Base-by-base conservation (phyloP, 2,888 invertebrate genomes). In the Phrixothrix hirtus region DNA sequence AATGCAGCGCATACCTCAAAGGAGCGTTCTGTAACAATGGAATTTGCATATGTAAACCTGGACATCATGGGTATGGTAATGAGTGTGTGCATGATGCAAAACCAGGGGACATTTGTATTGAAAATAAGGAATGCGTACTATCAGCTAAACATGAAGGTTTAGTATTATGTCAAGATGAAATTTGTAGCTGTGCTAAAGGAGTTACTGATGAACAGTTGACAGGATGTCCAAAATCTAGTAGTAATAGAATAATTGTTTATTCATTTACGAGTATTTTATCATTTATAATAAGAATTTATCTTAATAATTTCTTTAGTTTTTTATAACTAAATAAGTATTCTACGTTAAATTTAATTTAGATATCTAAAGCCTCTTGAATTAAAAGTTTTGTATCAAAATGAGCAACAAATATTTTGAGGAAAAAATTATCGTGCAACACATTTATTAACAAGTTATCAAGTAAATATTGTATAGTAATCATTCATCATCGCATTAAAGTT, bases 1-100 rank as follows among this genome's bases (percentile, higher is more conserved):
- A 75, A 52, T 75, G 75, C 46, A 67, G 66, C 1, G 66, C 65
- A 44, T 69, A 65, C 54, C 55, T 75, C 3, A 50, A 44, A 21
- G 61, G 63, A 17, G 63, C 67, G 7, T 54, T 64, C 15, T 73
- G 72, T 47, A 48, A 59, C 6, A 49, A 64, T 2, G 60, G 61
- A 1, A 61, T 43, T 14, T 75, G 75, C 47, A 54, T 57, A 1
- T 75, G 75, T 43, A 52, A 53, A 26, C 42, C 54, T 10, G 64
- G 60, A 14, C 66, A 64, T 17, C 73, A 75, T 56, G 59, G 61
- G 0, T 65, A 63, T 49, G 67, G 65, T 4, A 60, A 56, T 6
- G 56, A 53, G 21, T 73, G 73, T 51, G 65, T 68, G 29, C 55
- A 54, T 35, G 63, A 59, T 16, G 67, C 56, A 14, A 44, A 49